Evolutionary conservation across 1,140 invertebrate species (phyloP).

Genomic region (Drosophila insularis): DNA sequence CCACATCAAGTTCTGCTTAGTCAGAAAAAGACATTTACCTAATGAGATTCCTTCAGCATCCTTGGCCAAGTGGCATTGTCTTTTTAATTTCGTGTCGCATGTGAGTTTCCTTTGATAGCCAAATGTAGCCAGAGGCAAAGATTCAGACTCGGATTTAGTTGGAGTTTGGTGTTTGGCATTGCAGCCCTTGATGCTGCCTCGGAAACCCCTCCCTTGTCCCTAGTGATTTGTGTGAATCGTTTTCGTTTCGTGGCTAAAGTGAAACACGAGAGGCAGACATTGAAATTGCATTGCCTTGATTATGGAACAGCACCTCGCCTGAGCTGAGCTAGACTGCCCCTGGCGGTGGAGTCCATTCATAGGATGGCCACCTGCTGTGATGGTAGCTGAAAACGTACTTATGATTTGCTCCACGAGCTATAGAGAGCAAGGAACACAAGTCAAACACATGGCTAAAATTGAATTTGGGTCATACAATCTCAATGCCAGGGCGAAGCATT

Average conservation of each 20-base stretch:
- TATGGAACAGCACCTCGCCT: constrained; percentile 60
- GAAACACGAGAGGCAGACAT: constrained; percentile 75
- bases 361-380: constrained; percentile 59
- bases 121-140: not conserved
- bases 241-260: constrained; percentile 23
- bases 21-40: constrained; percentile 51
- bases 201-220: not conserved
- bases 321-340: constrained; percentile 6
- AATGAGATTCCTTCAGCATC: constrained; percentile 42
- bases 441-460: constrained; percentile 51
- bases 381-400: constrained; percentile 80
- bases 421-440: constrained; percentile 23
- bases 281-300: constrained; percentile 80
- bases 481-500: constrained; percentile 40
- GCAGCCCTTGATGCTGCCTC: constrained; percentile 15
- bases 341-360: constrained; percentile 3
- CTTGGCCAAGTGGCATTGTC: constrained; percentile 31
- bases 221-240: not conserved
- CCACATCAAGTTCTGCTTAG: constrained; percentile 54
- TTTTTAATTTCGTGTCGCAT: constrained; percentile 4
- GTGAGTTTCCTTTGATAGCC: constrained; percentile 10
- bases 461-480: constrained; percentile 73
- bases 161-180: not conserved
- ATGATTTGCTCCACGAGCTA: constrained; percentile 36
- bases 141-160: not conserved